Base-by-base conservation (phyloP, 2,113 vertebrate genomes). In the Eulacestoma nigropectus region DNA sequence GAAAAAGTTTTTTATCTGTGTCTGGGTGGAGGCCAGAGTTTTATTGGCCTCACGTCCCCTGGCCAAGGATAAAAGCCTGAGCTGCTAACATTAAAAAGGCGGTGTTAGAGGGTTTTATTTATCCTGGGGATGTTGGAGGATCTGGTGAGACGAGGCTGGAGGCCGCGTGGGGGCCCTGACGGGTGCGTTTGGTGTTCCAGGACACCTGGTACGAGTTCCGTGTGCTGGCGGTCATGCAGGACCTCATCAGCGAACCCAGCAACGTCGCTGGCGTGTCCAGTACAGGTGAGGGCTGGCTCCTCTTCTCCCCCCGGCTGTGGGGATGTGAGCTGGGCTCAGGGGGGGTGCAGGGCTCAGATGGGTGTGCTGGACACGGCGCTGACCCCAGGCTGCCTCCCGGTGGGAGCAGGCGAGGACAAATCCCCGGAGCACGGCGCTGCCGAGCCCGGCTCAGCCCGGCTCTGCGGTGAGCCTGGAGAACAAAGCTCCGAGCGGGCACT, bases 201-300 rank as follows among this genome's bases (percentile, higher is more conserved):
- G 99, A 99, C 95, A 99, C 99, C 17, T 99, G 99, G 99, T 99
- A 99, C 6, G 99, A 99, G 96, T 99, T 99, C 96, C 98, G 99
- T 50, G 99, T 99, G 94, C 98, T 99, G 98, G 99, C 99, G 7
- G 99, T 99, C 98, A 99, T 99, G 99, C 99, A 99, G 94, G 99
- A 99, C 97, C 98, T 99, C 96, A 99, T 99, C 98, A 99, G 99
- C 13, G 99, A 99, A 96, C 99, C 99, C 98, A 99, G 99, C 98
- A 99, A 99, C 79, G 98, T 99, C 53, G 99, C 99, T 95, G 99
- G 99, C 16, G 99, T 99, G 92, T 99, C 99, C 88, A 99, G 99
- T 84, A 99, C 99, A 98, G 99, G 99, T 99, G 97, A 96, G 94
- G 25, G 22, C 29, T 33, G 42, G 18, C 10, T 72, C 11, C 39